Base-by-base conservation (phyloP, 2,888 invertebrate genomes). In the Euproctis similis region DNA sequence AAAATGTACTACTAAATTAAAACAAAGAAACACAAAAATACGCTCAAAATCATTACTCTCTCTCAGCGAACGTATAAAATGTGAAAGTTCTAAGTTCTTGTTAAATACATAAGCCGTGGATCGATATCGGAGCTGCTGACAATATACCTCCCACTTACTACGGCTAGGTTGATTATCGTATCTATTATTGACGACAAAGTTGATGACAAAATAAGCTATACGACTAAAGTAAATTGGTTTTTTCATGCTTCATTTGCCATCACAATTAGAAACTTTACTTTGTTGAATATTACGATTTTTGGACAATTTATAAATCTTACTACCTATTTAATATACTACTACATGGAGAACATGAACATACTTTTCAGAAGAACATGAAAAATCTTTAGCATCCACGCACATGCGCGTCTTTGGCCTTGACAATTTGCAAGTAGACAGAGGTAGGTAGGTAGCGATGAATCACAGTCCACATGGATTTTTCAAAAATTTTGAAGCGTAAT, bases 51-150 rank as follows among this genome's bases (percentile, higher is more conserved):
- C n/a, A n/a, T n/a, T n/a, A n/a, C n/a, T n/a, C n/a, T n/a, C n/a
- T n/a, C n/a, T n/a, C n/a, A n/a, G n/a, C n/a, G n/a, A n/a, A n/a
- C n/a, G n/a, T n/a, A n/a, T n/a, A n/a, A n/a, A n/a, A n/a, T n/a
- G n/a, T n/a, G n/a, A n/a, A n/a, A n/a, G n/a, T n/a, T n/a, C n/a
- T n/a, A n/a, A n/a, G n/a, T n/a, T n/a, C n/a, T n/a, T n/a, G n/a
- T n/a, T 8, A 18, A n/a, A 11, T 70, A 81, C 56, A 77, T 80
- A 80, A 75, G 73, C 69, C 70, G 59, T 60, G 76, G 80, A 80
- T 81, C 81, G 76, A 81, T 82, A 72, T 61, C 59, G 71, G 52
- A 62, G 66, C 60, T n/a, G n/a, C n/a, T 67, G 63, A 65, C 72
- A 70, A n/a, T 67, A 58, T 64, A 55, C 53, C 52, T 53, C 52